These are phyloP conservation scores for Empidonax alnorum DNA, from an alignment of 2,113 vertebrate genomes.

Conservation along the genomic window DNA sequence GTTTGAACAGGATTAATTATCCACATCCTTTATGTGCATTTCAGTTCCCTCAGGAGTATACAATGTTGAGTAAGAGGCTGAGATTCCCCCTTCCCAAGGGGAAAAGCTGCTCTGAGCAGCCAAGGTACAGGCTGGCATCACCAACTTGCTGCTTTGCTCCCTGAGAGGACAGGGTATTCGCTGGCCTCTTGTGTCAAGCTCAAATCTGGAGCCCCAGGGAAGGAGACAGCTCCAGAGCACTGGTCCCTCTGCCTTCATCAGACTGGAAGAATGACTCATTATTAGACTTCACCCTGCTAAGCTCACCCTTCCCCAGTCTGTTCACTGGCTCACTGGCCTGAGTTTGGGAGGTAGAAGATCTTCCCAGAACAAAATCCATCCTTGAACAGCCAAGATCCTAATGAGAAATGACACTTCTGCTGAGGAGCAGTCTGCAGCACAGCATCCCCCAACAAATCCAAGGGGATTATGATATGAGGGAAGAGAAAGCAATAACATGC, in stretches of 20 bases:
- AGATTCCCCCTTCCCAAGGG: background rate
- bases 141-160: background rate
- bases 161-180: background rate
- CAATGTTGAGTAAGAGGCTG: background rate
- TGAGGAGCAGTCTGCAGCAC: background rate
- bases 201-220: background rate
- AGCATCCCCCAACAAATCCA: background rate
- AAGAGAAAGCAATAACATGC: background rate
- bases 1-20: slow-evolving; percentile 26
- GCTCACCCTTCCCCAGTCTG: background rate
- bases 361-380: slow-evolving; percentile 13
- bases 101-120: background rate
- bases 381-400: slow-evolving; percentile 9
- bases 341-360: background rate
- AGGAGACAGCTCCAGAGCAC: background rate
- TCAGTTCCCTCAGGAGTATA: background rate
- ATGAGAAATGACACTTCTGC: background rate
- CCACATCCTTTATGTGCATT: background rate
- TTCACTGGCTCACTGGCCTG: background rate
- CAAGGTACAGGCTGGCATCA: background rate
- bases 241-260: rapidly evolving
- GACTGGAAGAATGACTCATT: background rate
- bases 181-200: background rate
- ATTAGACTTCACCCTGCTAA: background rate
- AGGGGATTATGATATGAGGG: background rate